Evolutionary conservation across 2,888 invertebrate genomes (phyloP).

Genomic region (Drosophila flavopinicola): DNA sequence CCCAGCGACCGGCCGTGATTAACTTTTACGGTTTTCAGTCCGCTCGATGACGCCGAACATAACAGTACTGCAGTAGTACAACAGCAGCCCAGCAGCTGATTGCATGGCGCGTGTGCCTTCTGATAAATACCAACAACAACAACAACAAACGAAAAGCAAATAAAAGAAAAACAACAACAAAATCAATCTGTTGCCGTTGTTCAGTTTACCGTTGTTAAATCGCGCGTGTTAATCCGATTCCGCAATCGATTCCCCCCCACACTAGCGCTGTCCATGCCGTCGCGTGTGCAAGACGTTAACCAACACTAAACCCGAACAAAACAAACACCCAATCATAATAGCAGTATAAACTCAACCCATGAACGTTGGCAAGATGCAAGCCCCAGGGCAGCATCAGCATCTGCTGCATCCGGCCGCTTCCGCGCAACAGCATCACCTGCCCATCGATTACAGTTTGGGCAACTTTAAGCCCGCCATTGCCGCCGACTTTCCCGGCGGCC

Average conservation of each 20-base stretch:
- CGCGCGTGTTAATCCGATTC: constrained; percentile 50
- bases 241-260: constrained; percentile 4
- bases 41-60: constrained; percentile 82
- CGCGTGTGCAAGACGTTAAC: constrained; percentile 34
- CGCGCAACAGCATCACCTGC: constrained; percentile 78
- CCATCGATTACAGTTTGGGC: constrained; percentile 83
- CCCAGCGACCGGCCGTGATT: constrained; percentile 81
- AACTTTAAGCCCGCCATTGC: constrained; percentile 82
- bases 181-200: constrained; percentile 52
- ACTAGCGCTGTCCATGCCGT: constrained; percentile 28
- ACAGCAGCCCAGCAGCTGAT: constrained; percentile 57
- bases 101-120: constrained; percentile 46
- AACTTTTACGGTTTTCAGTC: constrained; percentile 82
- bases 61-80: constrained; percentile 69
- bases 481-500: constrained; percentile 79
- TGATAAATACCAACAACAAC: neutral
- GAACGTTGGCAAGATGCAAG: constrained; percentile 80
- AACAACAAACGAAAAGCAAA: constrained; percentile 12
- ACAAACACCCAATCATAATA: neutral
- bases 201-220: constrained; percentile 38
- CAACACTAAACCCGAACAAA: constrained; percentile 5
- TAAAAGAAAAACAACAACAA: constrained; percentile 13
- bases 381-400: constrained; percentile 67
- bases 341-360: constrained; percentile 46
- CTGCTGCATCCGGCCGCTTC: constrained; percentile 57